Conservation (phyloP, 2,113 vertebrate species). For the Cynocephalus volans region DNA sequence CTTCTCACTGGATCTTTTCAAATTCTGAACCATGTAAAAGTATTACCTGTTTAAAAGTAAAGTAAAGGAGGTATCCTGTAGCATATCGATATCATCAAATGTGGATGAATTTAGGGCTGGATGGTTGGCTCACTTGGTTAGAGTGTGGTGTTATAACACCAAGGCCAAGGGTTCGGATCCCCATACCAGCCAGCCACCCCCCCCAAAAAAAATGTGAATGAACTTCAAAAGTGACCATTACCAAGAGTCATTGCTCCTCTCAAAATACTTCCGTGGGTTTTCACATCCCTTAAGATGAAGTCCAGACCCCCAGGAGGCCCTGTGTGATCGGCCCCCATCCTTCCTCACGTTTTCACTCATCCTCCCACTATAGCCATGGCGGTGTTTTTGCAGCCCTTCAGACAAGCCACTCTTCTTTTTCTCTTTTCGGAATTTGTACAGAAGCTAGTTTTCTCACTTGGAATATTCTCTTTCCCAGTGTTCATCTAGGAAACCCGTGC, state of each 20-base stretch:
- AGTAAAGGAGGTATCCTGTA: slow-evolving; percentile 19
- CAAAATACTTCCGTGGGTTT: not conserved
- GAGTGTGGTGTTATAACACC: no score
- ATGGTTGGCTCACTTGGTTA: no score
- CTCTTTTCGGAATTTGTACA: not conserved
- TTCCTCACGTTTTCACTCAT: accelerated
- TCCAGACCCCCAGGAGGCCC: not conserved
- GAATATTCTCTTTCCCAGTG: not conserved
- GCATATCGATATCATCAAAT: not conserved
- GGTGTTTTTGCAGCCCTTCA: not conserved
- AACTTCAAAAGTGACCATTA: not conserved
- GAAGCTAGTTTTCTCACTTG: not conserved
- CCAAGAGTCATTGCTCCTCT: not conserved
- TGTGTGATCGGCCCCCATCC: accelerated
- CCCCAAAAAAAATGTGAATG: not conserved
- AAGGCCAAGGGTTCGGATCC: no score
- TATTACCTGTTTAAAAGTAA: not conserved
- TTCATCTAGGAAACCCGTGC: not conserved
- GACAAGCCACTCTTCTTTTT: not conserved
- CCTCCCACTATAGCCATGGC: not conserved
- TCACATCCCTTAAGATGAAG: not conserved
- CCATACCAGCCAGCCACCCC: no score
- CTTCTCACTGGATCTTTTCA: not conserved
- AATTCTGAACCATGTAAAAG: not conserved
- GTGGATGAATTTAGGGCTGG: not conserved